Percentiles rank a stretch among this genome's conserved stretches.
Conservation (phyloP, 2,113 vertebrate species). For the Donacobius atricapilla region DNA sequence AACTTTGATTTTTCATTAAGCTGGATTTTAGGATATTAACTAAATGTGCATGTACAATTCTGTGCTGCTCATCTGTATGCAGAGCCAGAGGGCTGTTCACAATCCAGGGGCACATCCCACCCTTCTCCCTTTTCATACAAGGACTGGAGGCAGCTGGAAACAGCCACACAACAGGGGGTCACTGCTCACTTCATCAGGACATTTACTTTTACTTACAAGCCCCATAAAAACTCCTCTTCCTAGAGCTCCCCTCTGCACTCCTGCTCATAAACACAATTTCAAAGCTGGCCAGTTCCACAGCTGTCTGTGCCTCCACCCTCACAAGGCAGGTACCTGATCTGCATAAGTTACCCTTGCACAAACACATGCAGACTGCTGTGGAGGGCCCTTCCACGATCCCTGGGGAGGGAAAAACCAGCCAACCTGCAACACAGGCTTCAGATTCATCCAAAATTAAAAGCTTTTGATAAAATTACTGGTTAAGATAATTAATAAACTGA, state of each 20-base stretch:
- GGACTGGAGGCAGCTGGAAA: not conserved
- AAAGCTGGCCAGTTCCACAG: not conserved
- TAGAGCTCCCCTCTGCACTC: not conserved
- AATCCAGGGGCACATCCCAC: not conserved
- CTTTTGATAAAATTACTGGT: not conserved
- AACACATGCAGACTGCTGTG: rapidly evolving
- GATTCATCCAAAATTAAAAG: not conserved
- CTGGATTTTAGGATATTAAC: slow-evolving; percentile 15
- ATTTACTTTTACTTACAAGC: not conserved
- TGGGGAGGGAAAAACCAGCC: not conserved
- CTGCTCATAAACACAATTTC: not conserved
- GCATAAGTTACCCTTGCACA: not conserved
- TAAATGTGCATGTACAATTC: not conserved
- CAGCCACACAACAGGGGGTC: rapidly evolving
- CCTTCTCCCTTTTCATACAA: not conserved
- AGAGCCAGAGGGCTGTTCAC: not conserved
- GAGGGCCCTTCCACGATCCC: not conserved
- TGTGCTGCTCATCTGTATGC: not conserved
- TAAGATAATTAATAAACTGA: not conserved
- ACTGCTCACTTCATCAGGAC: not conserved
- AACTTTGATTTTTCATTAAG: slow-evolving; percentile 9
- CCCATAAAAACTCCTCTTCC: not conserved
- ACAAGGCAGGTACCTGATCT: not conserved
- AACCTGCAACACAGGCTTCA: not conserved
- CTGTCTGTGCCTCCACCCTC: not conserved